phyloP scores from a whole-genome alignment of 2,797 vertebrate genomes.

The Lates japonicus region DNA sequence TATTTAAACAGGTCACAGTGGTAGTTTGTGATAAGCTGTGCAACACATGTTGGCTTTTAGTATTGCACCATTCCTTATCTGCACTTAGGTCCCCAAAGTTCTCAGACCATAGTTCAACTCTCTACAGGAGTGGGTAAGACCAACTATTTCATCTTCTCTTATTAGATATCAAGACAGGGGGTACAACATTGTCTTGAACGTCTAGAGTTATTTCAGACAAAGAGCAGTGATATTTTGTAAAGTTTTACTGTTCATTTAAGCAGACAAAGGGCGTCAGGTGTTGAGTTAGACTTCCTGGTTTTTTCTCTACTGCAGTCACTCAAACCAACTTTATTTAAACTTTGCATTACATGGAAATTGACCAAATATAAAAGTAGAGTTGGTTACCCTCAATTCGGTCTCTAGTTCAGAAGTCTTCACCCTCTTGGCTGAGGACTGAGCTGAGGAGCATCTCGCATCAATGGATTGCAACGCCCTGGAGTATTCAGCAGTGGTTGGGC shows the following conservation, averaged over 20 bases:
- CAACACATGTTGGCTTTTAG: slow-evolving; percentile 46
- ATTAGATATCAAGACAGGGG: background rate
- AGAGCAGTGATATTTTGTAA: background rate
- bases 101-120: slow-evolving; percentile 45
- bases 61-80: slow-evolving; percentile 51
- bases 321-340: background rate
- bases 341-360: background rate
- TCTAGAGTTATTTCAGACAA: background rate
- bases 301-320: background rate
- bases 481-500: slow-evolving; percentile 58
- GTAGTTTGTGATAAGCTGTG: too few species aligned
- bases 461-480: slow-evolving; percentile 82
- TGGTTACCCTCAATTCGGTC: too few species aligned
- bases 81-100: slow-evolving; percentile 31
- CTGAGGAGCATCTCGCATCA: slow-evolving; percentile 73
- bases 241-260: background rate
- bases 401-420: too few species aligned
- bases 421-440: too few species aligned
- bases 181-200: background rate
- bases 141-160: slow-evolving; percentile 6
- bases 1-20: slow-evolving; percentile 62
- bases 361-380: background rate
- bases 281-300: background rate
- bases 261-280: background rate
- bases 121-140: slow-evolving; percentile 67